Evolutionary conservation across 2,888 invertebrate genomes (phyloP).

Genomic region (Shargacucullia verbasci): DNA sequence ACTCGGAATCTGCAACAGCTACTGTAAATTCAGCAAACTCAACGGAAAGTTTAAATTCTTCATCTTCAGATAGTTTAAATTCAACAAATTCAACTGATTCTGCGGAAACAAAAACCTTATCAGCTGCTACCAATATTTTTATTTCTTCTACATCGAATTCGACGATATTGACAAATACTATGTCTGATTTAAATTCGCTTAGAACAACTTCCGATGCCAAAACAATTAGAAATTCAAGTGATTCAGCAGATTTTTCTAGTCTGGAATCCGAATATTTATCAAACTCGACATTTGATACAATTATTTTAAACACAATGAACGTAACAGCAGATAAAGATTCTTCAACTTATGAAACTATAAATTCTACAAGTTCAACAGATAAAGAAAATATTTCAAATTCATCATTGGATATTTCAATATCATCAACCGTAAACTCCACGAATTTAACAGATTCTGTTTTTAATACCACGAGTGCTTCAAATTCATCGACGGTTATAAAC

Average conservation of each 20-base stretch:
- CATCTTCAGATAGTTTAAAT: conserved; percentile 5
- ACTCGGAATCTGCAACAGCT: conserved; percentile 1
- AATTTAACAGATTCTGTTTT: conserved; percentile 21
- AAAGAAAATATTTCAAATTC: conserved; percentile 17
- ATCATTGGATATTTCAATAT: conserved; percentile 8
- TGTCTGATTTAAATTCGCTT: not conserved
- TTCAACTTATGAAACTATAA: conserved; percentile 1
- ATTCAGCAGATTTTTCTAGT: conserved; percentile 13
- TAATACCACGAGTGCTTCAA: conserved; percentile 12
- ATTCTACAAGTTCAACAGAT: conserved; percentile 3
- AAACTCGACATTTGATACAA: conserved; percentile 15
- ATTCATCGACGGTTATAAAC: conserved; percentile 16
- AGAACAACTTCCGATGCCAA: not conserved
- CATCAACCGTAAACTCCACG: conserved; percentile 21
- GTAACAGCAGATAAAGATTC: conserved; percentile 16
- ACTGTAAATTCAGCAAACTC: conserved; percentile 13
- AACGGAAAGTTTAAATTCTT: conserved; percentile 11
- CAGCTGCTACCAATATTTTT: conserved; percentile 5
- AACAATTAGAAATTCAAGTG: conserved; percentile 23
- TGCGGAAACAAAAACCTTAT: conserved; percentile 13
- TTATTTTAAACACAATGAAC: conserved; percentile 5
- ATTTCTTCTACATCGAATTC: conserved; percentile 15
- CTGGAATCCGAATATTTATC: conserved; percentile 15
- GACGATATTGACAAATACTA: conserved; percentile 10
- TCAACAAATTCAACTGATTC: conserved; percentile 4